Evolutionary conservation across 2,888 invertebrate species (phyloP), one percentile per base, ranked within the genome.

Genomic region (Zelleria hepariella): DNA sequence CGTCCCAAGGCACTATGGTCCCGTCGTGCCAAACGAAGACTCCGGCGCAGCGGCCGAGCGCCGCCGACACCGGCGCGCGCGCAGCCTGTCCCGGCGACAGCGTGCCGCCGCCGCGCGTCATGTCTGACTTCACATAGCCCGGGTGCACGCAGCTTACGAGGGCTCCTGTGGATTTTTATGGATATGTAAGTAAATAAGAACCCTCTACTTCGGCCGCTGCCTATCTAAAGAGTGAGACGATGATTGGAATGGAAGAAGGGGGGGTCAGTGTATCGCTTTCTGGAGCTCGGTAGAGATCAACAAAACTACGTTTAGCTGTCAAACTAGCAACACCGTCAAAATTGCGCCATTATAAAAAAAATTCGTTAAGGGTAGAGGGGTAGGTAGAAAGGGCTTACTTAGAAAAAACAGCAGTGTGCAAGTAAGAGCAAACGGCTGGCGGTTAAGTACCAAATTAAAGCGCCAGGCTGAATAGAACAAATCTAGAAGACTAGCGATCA

Each of bases 91-190:
- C 75, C 1, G 86, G 74, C 0, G 72, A 65, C 8, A 83, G 67
- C 20, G 70, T 66, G 0, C 87, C 87, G 0, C 67, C 68, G 4
- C 86, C 86, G 0, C 66, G 70, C 0, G 86, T 87, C 88, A 88
- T 87, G 59, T 86, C 87, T 0, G 86, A 76, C 42, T 74, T 81
- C 8, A 88, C 84, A 66, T 87, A 87, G 24, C 88, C 88, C 0
- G 88, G 88, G 58, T 87, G 88, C 6, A 86, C 77, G 69, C 85
- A 80, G 71, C 78, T 85, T 0, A 84, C 85, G 6, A 56, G 59
- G 57, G 86, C 77, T 61, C 73, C 87, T 88, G 68, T 1, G 67
- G 42, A 21, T 1, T 2, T 1, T 42, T n/a, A n/a, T 42, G 32
- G 15, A 32, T 7, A 10, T 32, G 32, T 10, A 32, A 10, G 7